Evolutionary conservation across 2,797 vertebrate species (phyloP), one percentile per base, ranked within the genome.

Genomic region (Dermochelys coriacea): DNA sequence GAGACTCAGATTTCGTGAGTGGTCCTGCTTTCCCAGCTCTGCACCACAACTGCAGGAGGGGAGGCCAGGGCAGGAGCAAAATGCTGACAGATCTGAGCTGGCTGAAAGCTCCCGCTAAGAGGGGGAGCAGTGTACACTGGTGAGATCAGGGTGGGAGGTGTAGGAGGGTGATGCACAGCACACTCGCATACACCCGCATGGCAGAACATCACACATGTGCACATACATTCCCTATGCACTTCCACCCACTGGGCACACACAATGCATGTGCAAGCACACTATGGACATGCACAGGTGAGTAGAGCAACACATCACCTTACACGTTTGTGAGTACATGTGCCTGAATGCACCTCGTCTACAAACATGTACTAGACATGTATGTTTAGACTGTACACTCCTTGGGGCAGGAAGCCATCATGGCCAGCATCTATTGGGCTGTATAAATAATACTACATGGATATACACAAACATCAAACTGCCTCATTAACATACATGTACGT

Each of bases 261-360:
- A 8, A 37, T 14, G 41, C 71, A 47, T 12, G 23, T 15, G 71
- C 71, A 75, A 41, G 41, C 41, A 75, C 21, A 14, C 21, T 23
- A 25, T 5, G 74, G 15, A 2, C 14, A 21, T 55, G 45, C 1
- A 12, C 41, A 21, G 1, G 29, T 12, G 16, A 6, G 1, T 52
- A 45, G 25, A 14, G 74, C 71, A 45, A 21, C 68, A 27, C 12
- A 23, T 68, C 14, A 9, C 71, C 41, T 7, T 4, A 41, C 71
- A 25, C 6, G 23, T 8, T 3, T 27, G 71, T 47, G 6, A 47
- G 41, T 47, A 47, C 37, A 74, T 25, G 25, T 27, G 71, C 12
- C 14, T 12, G 37, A 9, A 75, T 12, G 21, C 29, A 6, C 31
- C 31, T 15, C 16, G 16, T 64, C 16, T 16, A 8, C 15, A 34